Base-by-base conservation (phyloP, 2,797 vertebrate genomes). In the Cygnus olor region DNA sequence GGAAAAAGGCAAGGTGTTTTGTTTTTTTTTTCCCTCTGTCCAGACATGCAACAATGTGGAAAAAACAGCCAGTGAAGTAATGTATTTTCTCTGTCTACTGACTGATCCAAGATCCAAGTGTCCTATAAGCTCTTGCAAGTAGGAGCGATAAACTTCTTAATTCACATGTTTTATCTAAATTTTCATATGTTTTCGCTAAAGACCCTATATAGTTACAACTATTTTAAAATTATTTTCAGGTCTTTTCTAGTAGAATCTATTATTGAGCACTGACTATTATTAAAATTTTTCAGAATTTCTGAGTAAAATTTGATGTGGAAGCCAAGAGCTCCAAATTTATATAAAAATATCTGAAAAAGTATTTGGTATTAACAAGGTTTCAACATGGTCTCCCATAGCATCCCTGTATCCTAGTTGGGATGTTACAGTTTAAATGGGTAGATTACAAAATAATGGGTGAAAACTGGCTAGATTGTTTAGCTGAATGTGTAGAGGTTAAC, bases 291-390 rank as follows among this genome's bases (percentile, higher is more conserved):
- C 61, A 88, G 79, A 91, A 88, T 68, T 94, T 81, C 68, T 56
- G 64, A 85, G 53, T 93, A 94, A 94, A 92, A 92, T 93, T 86
- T 89, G 61, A 93, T 42, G 32, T 56, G 32, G 24, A 57, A 93
- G 71, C 84, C 80, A 93, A 81, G 45, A 79, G 49, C 45, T 83
- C 66, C 80, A 74, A 57, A 90, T 44, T 53, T 69, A 63, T 47
- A 51, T 13, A 82, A 8, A 66, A 85, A 58, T 16, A 81, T 3
- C 4, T 27, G 9, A 80, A 69, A 14, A 51, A 71, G 11, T 18
- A 68, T 57, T 91, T 40, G 28, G 18, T 51, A 66, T 15, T 51
- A 73, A 66, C 6, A 21, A 66, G 28, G 7, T 61, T 93, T 54
- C 36, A 69, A 10, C 6, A 19, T 6, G 12, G 21, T 71, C 13